Evolutionary conservation across 1,140 invertebrate genomes (phyloP), one percentile per base, ranked within the genome.

Genomic region (Drosophila truncata): DNA sequence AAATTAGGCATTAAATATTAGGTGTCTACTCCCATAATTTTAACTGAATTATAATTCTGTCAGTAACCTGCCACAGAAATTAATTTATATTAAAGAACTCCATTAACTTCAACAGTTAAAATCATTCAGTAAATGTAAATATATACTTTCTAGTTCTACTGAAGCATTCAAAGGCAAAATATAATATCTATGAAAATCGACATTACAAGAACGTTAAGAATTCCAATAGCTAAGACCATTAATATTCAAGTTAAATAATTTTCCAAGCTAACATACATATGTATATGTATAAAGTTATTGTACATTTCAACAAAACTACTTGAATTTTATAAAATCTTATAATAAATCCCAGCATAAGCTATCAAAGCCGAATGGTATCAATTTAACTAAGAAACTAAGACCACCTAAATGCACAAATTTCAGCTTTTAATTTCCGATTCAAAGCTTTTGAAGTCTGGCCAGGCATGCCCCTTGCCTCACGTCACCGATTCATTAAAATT

Each of bases 391-490:
- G 55, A n/a, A 25, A 29, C 18, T 23, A 35, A 35, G 8, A n/a
- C 20, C 52, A 37, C 20, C 2, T n/a, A 23, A 35, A 23, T 37
- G 14, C 52, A 54, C 4, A 31, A 35, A 64, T n/a, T 54, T 35
- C 8, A 44, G 61, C 27, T 33, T 44, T 65, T 54, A 35, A 70
- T 70, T 67, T 70, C 47, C 62, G 66, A 44, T 50, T 54, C 4
- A 3, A 11, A 8, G 62, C 66, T 70, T 70, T 70, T 67, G 62
- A 70, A 70, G 62, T 67, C 63, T 44, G 14, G 8, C 29, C 50
- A 33, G 25, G 16, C 46, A n/a, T n/a, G 20, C 4, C 16, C 20
- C 16, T 35, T 0, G 10, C n/a, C 18, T 23, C 8, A 16, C 35
- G 13, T 23, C 29, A 23, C 62, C 39, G 39, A 41, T 72, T 61